Evolutionary conservation across 2,113 vertebrate genomes (phyloP), one percentile per base, ranked within the genome.

Genomic region (Pristiophorus japonicus): DNA sequence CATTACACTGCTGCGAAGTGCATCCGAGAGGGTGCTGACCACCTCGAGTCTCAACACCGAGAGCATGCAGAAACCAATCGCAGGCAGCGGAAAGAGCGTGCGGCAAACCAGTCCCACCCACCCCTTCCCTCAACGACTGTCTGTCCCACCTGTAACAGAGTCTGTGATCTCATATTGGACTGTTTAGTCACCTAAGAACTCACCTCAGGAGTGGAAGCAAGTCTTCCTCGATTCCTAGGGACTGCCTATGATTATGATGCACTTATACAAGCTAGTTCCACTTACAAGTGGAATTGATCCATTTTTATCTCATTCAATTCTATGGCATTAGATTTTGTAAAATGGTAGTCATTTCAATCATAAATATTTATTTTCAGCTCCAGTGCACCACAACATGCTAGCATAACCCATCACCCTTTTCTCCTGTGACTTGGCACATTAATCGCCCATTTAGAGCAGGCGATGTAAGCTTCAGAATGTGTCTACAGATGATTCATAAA

Each of bases 371-470:
- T 63, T 55, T 63, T 92, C 88, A 20, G 59, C 47, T 63, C n/a
- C 59, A 92, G 5, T 92, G 88, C 88, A 92, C 34, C 20, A 10
- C 59, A 63, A 10, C 34, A 63, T 92, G 63, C 88, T 63, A 92
- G 88, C 87, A 92, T 34, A 18, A 92, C 59, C 88, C 65, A 42
- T 92, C 59, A n/a, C n/a, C 34, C 88, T 92, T 92, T 92, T 92
- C 59, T 92, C 59, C 88, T 63, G 30, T 59, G 34, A 34, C 55
- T 63, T 92, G 59, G 59, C 85, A 88, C 30, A 88, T 88, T 88
- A 88, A 88, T 88, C 45, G 85, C 88, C n/a, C 59, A 65, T 63
- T 92, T 65, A 92, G 59, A 92, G 88, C n/a, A 92, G 63, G 59
- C 16, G 34, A 91, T 91, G 88, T 63, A 92, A 92, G 88, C 55